Base-by-base conservation (phyloP, 2,888 invertebrate species). In the Drosophila anomalipes region DNA sequence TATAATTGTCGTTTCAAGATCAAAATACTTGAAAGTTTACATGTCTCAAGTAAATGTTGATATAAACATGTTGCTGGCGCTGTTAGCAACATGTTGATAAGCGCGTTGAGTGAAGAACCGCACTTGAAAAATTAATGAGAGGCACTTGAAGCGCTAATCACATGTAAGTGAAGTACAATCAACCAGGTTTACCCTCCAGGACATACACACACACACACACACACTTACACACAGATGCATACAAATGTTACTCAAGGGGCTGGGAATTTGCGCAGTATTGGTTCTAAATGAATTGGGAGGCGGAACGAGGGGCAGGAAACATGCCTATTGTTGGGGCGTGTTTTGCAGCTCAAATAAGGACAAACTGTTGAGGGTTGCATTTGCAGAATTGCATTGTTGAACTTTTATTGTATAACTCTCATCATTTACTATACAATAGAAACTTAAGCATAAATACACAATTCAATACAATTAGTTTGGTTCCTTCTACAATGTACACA, bases 91-190 rank as follows among this genome's bases (percentile, higher is more conserved):
- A 84, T 84, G 82, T 76, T 85, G 83, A 80, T 41, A 28, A 19
- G 19, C 39, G 56, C 28, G 52, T 60, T 81, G 51, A 47, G 22
- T 65, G 41, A 30, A 58, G 75, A 72, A 65, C 87, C 72, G 67
- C 86, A 88, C 82, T 88, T 88, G 82, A 86, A 86, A 89, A 79
- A 78, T 84, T 86, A 87, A 87, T 84, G 82, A 82, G 86, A 71
- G 82, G 58, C 74, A 86, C 86, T 87, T 73, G 86, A 89, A 86
- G 70, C 82, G 81, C 86, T 89, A 89, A 87, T 89, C 86, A 79
- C 82, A 79, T 78, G 86, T 81, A 86, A 82, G 86, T 79, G 84
- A 86, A 81, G 74, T 74, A 68, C 63, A 75, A 53, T 52, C 56
- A 33, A 33, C 58, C 66, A 47, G 74, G 66, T 57, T 67, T 59